Percentiles rank a stretch among this genome's conserved stretches.
These are phyloP conservation scores for Scelioninae gen. 1 DNA, from an alignment of 2,888 invertebrate genomes.

Conservation along the genomic window DNA sequence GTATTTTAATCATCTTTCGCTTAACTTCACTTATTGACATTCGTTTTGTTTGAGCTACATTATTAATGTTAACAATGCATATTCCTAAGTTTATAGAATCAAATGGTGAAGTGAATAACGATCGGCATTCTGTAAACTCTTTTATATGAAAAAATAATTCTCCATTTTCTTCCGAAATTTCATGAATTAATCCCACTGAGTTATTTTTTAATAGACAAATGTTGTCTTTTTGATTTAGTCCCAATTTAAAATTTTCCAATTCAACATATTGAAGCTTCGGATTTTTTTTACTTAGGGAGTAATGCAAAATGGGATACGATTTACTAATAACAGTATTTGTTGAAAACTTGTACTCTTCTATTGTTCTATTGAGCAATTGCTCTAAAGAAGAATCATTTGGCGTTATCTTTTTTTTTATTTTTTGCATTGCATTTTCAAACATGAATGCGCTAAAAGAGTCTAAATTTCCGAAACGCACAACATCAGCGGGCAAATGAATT, in stretches of 20 bases:
- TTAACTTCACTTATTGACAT: slow-evolving; percentile 6
- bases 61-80: slow-evolving; percentile 7
- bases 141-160: slow-evolving; percentile 1
- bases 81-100: slow-evolving; percentile 21
- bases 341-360: slow-evolving; percentile 9
- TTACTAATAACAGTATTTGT: too few relatives aligned
- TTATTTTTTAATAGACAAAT: slow-evolving; percentile 8
- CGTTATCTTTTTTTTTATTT: slow-evolving; percentile 11
- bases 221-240: slow-evolving; percentile 9
- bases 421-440: slow-evolving; percentile 29
- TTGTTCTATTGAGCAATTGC: slow-evolving; percentile 16
- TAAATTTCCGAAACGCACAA: slow-evolving; percentile 11
- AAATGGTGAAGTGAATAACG: slow-evolving; percentile 25
- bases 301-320: slow-evolving; percentile 8
- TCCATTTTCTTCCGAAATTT: slow-evolving; percentile 1
- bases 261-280: background rate
- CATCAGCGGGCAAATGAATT: slow-evolving; percentile 70
- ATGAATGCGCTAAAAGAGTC: slow-evolving; percentile 13
- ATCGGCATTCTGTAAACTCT: slow-evolving; percentile 3
- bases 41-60: background rate
- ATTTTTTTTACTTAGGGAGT: background rate
- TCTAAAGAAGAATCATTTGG: slow-evolving; percentile 23
- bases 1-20: slow-evolving; percentile 28
- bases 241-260: slow-evolving; percentile 6
- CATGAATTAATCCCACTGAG: slow-evolving; percentile 12